Evolutionary conservation across 2,113 vertebrate genomes (phyloP).

Genomic region (Amazona vittata): DNA sequence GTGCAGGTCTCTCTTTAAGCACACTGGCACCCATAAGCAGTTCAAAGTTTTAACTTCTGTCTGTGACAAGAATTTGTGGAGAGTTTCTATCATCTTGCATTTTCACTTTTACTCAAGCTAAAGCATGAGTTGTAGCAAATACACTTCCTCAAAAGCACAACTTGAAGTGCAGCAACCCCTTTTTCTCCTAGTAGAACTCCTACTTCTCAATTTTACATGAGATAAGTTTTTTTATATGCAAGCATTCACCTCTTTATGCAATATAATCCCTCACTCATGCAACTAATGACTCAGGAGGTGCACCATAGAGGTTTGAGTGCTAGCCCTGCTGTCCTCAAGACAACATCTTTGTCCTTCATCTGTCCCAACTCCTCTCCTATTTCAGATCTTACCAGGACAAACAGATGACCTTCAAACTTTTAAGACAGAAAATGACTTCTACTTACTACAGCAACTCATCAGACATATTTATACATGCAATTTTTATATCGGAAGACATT

Average conservation of each 20-base stretch:
- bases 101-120: neutral
- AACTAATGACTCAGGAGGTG: neutral
- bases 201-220: neutral
- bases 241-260: neutral
- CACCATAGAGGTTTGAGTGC: neutral
- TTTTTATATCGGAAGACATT: neutral
- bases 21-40: neutral
- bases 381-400: neutral
- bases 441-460: neutral
- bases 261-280: neutral
- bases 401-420: neutral
- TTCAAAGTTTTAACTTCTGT: neutral
- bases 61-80: neutral
- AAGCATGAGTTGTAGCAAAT: neutral
- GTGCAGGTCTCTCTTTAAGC: neutral
- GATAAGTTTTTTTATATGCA: neutral
- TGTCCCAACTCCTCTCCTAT: neutral
- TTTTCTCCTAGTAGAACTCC: neutral
- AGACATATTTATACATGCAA: neutral
- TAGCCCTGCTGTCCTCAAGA: neutral
- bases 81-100: accelerated
- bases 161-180: neutral
- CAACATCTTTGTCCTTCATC: neutral
- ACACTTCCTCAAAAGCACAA: neutral
- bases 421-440: neutral